Conservation (phyloP, 2,888 invertebrate genomes). For the Epinotia nisella region DNA sequence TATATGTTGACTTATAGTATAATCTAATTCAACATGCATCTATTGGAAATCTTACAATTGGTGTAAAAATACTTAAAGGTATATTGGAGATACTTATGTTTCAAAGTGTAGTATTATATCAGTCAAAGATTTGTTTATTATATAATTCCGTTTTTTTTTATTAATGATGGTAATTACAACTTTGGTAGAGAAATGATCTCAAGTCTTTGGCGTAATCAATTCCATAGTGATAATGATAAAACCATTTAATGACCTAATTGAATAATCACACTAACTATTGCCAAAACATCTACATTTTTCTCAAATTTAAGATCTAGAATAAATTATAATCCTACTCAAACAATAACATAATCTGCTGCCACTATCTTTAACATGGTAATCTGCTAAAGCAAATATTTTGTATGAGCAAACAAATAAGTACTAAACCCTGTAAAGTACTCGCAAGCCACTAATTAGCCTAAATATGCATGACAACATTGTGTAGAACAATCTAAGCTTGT, state of each 20-base stretch:
- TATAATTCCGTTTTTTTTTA: slow-evolving; percentile 1
- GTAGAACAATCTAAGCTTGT: slow-evolving; percentile 9
- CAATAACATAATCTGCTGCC: slow-evolving; percentile 42
- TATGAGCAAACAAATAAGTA: slow-evolving; percentile 42
- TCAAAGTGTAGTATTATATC: slow-evolving; percentile 24
- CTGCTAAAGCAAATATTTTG: slow-evolving; percentile 11
- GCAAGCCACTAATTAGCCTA: slow-evolving; percentile 23
- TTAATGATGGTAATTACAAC: slow-evolving; percentile 28
- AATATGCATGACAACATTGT: slow-evolving; percentile 22
- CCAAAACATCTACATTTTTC: slow-evolving; percentile 26
- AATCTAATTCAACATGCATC: slow-evolving; percentile 27
- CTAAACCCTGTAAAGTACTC: slow-evolving; percentile 43
- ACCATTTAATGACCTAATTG: slow-evolving; percentile 27
- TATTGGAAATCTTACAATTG: slow-evolving; percentile 20
- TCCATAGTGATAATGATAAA: slow-evolving; percentile 23
- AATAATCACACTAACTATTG: slow-evolving; percentile 25
- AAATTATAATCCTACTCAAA: slow-evolving; percentile 40
- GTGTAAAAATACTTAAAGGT: slow-evolving; percentile 23
- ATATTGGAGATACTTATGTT: neutral
- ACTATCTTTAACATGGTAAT: slow-evolving; percentile 30
- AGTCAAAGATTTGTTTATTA: slow-evolving; percentile 22
- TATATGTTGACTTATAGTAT: slow-evolving; percentile 33
- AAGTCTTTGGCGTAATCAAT: slow-evolving; percentile 43
- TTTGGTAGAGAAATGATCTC: slow-evolving; percentile 42
- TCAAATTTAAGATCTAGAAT: slow-evolving; percentile 32